Conservation (phyloP, 2,888 invertebrate genomes). For the Dynastes grantii region DNA sequence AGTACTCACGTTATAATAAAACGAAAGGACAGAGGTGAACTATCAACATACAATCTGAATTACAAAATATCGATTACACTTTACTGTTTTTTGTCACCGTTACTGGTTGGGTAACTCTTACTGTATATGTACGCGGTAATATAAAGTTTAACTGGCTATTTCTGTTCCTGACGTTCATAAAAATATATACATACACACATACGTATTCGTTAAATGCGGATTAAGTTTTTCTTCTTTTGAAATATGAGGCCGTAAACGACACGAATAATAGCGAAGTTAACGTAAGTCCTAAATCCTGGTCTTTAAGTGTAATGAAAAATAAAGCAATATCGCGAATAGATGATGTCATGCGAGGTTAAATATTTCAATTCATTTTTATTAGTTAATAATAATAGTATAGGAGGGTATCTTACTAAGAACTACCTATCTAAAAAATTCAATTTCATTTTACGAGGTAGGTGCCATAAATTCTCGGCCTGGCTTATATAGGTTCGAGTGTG, state of each 20-base stretch:
- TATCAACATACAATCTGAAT: neutral
- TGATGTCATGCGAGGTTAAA: neutral
- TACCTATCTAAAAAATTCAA: neutral
- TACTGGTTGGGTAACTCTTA: neutral
- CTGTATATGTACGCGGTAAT: neutral
- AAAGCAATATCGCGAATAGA: constrained; percentile 9
- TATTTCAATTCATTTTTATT: constrained; percentile 25
- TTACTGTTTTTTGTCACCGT: neutral
- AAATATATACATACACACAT: neutral
- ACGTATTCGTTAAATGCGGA: neutral
- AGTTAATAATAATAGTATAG: neutral
- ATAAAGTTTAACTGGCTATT: constrained; percentile 7
- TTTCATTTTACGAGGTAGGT: neutral
- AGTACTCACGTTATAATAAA: no score
- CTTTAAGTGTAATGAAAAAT: constrained; percentile 21
- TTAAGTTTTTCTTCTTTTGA: neutral
- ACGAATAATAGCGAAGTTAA: constrained; percentile 7
- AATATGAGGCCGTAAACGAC: neutral
- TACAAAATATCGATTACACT: neutral
- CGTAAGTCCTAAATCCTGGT: constrained; percentile 2
- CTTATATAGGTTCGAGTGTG: no score
- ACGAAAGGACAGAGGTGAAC: no score
- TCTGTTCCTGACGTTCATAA: neutral
- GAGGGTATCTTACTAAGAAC: neutral
- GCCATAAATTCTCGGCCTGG: no score